Evolutionary conservation across 2,888 invertebrate genomes (phyloP), one percentile per base, ranked within the genome.

Genomic region (Craniophora ligustri): DNA sequence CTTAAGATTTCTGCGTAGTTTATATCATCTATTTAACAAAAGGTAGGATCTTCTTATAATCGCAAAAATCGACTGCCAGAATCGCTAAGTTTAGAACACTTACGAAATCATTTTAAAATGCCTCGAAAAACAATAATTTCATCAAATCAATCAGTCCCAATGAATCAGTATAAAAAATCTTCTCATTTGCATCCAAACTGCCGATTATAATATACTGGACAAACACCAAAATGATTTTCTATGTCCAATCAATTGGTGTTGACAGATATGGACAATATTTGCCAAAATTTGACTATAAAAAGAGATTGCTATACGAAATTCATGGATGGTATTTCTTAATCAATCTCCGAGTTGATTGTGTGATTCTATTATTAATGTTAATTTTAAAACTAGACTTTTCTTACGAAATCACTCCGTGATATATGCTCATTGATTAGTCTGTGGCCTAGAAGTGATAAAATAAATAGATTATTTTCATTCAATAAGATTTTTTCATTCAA

Each of bases 241-340:
- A 71, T 60, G 57, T 45, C 42, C 68, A 72, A 68, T 71, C 68
- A 65, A 71, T 71, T 73, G 65, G 65, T 71, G 72, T 71, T 71
- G 74, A 72, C 68, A 71, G 54, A 51, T 63, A 51, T 38, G 56
- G 23, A 41, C 38, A 56, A 57, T 72, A 59, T 69, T 69, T 36
- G 69, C 56, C 42, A 63, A 60, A 57, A 38, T 31, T 55, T 56
- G 36, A 18, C 45, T 21, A 56, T 62, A 49, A 66, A 62, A 70
- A 55, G 38, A 53, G 48, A 55, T 62, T 58, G 34, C 47, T 38
- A 47, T 58, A 42, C 32, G 35, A 48, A 16, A 42, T 54, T 57
- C 48, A 50, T 46, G 15, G 46, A 42, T 54, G 56, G 49, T 64
- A 67, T 73, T 72, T 70, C 72, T 71, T 61, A 73, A 73, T 73